Conservation (phyloP, 2,888 invertebrate genomes). For the Drosophila trichaetosa region DNA sequence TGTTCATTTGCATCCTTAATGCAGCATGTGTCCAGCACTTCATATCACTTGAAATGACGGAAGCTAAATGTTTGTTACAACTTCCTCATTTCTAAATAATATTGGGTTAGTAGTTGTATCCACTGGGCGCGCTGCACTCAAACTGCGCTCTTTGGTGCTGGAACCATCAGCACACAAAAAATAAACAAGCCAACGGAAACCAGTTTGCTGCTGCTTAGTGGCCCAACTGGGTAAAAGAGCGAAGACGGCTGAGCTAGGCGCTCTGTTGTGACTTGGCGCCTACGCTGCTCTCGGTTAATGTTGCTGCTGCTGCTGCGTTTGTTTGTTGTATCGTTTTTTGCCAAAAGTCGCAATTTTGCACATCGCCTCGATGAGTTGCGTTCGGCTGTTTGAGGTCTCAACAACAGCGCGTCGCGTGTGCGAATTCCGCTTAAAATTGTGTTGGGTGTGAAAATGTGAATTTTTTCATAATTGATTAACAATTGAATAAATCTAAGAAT, state of each 20-base stretch:
- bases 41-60: constrained; percentile 53
- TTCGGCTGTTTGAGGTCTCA: constrained; percentile 59
- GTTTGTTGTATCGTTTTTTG: constrained; percentile 40
- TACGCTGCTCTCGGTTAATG: constrained; percentile 29
- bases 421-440: constrained; percentile 9
- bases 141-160: constrained; percentile 20
- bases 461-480: constrained; percentile 31
- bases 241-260: constrained; percentile 10
- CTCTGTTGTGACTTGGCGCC: constrained; percentile 57
- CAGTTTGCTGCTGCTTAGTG: constrained; percentile 56
- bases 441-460: constrained; percentile 40
- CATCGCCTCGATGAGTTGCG: constrained; percentile 65
- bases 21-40: constrained; percentile 18
- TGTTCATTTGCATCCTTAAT: constrained; percentile 39
- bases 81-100: constrained; percentile 71
- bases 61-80: constrained; percentile 35
- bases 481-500: constrained; percentile 20
- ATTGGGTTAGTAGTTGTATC: constrained; percentile 63
- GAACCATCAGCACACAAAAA: constrained; percentile 2
- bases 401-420: constrained; percentile 61
- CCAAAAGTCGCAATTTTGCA: constrained; percentile 70
- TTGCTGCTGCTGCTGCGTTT: constrained; percentile 19
- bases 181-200: constrained; percentile 48
- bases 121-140: constrained; percentile 35
- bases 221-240: constrained; percentile 56